These are phyloP conservation scores for Tinea semifulvella DNA, from an alignment of 2,888 invertebrate genomes.

Conservation along the genomic window DNA sequence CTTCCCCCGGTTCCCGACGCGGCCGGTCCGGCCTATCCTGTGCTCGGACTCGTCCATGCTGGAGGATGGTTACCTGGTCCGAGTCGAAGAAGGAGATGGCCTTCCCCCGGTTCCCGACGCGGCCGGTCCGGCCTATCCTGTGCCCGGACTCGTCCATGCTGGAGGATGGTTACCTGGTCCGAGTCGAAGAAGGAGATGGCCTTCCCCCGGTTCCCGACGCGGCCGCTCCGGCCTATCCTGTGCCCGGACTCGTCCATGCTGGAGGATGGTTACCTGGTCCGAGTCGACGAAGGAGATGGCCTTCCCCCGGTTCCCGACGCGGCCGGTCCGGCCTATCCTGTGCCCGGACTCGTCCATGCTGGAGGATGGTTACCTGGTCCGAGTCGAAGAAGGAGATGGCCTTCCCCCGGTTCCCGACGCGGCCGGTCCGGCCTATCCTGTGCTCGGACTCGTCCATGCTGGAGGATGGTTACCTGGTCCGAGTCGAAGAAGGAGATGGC, in stretches of 20 bases:
- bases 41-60: slow-evolving; percentile 95
- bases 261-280: too few species aligned
- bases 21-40: slow-evolving; percentile 92
- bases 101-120: slow-evolving; percentile 89
- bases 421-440: slow-evolving; percentile 92
- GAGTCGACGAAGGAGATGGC: too few species aligned
- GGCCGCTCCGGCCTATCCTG: too few species aligned
- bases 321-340: too few species aligned
- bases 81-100: slow-evolving; percentile 87
- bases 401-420: slow-evolving; percentile 89
- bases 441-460: slow-evolving; percentile 95
- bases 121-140: slow-evolving; percentile 92
- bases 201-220: too few species aligned
- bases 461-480: too few species aligned
- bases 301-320: too few species aligned
- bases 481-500: too few species aligned
- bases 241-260: too few species aligned
- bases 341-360: too few species aligned
- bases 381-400: slow-evolving; percentile 87
- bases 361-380: slow-evolving; percentile 51
- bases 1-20: slow-evolving; percentile 89
- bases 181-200: too few species aligned
- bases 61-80: slow-evolving; percentile 51
- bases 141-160: slow-evolving; percentile 95
- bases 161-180: too few species aligned